Conservation (phyloP, 2,888 invertebrate species). For the Agriopis marginaria region DNA sequence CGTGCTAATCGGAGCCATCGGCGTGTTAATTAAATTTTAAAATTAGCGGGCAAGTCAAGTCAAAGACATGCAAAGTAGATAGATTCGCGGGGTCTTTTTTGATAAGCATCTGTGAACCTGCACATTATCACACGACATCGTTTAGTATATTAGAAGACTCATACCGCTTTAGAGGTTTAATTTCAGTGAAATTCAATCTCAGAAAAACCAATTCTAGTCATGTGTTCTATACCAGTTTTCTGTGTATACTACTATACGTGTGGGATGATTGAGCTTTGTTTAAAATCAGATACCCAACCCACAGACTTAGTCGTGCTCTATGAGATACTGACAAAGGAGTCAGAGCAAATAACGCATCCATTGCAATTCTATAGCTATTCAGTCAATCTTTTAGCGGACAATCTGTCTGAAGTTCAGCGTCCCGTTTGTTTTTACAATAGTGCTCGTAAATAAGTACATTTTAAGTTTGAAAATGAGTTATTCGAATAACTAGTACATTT, state of each 20-base stretch:
- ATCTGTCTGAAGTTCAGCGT: background rate
- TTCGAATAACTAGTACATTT: no score
- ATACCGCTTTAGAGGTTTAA: background rate
- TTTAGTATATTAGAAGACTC: no score
- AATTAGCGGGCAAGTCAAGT: no score
- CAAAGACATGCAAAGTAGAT: no score
- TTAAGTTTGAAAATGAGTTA: no score
- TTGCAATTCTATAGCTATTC: background rate
- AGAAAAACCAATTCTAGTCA: background rate
- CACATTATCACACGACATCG: no score
- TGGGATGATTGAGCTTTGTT: background rate
- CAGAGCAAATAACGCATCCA: background rate
- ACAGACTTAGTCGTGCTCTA: background rate
- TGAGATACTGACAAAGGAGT: background rate
- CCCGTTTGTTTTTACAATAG: background rate
- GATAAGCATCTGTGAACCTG: no score
- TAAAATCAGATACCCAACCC: background rate
- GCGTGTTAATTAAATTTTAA: no score
- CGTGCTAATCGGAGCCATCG: no score
- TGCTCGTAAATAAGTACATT: no score
- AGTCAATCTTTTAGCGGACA: background rate
- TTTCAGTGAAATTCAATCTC: conserved; percentile 3
- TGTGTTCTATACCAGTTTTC: background rate
- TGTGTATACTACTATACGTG: background rate
- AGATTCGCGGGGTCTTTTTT: no score